Evolutionary conservation across 1,140 invertebrate species (phyloP).

Genomic region (Diachasma alloeum): DNA sequence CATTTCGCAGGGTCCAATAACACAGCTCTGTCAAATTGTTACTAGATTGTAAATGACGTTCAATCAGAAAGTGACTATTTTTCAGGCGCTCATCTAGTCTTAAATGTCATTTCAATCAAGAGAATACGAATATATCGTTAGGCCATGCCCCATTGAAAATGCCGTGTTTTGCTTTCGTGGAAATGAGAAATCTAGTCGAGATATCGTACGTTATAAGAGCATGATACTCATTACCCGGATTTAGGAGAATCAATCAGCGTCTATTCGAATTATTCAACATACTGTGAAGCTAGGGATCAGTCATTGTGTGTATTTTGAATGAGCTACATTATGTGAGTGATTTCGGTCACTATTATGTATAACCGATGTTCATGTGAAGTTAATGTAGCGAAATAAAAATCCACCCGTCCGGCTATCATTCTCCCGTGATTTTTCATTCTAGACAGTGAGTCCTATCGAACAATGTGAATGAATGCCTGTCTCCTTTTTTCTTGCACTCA

Average conservation of each 20-base stretch:
- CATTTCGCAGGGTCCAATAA: neutral
- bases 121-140: neutral
- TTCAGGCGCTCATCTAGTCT: neutral
- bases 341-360: neutral
- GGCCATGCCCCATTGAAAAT: neutral
- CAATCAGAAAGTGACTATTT: neutral
- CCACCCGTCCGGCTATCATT: neutral
- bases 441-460: too few species aligned
- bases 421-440: neutral
- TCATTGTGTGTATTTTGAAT: neutral
- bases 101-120: neutral
- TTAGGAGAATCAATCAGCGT: neutral
- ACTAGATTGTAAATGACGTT: neutral
- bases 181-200: neutral
- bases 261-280: neutral
- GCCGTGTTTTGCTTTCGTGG: neutral
- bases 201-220: neutral
- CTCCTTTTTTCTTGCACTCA: too few species aligned
- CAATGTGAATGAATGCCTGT: too few species aligned
- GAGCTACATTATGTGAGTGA: neutral
- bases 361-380: neutral
- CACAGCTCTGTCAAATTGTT: neutral
- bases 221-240: neutral
- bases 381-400: neutral
- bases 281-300: neutral